Conservation (phyloP, 2,888 invertebrate genomes). For the Agonopterix subpropinquella region DNA sequence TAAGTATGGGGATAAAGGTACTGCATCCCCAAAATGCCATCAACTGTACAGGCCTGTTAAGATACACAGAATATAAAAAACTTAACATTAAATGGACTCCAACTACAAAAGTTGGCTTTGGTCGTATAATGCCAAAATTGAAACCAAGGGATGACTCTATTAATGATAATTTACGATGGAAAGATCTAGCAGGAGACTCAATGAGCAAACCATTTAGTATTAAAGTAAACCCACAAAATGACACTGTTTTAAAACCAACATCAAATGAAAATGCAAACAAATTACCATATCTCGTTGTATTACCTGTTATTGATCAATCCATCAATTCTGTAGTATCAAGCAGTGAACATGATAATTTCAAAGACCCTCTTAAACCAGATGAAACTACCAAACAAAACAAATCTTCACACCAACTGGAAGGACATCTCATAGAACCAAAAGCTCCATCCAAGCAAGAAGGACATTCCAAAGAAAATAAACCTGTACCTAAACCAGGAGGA, state of each 20-base stretch:
- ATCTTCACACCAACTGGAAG: no score
- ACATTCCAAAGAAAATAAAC: not conserved
- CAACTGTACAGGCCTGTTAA: constrained; percentile 35
- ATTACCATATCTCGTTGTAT: no score
- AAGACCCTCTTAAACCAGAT: no score
- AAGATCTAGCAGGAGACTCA: constrained; percentile 10
- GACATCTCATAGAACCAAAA: no score
- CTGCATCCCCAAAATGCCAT: no score
- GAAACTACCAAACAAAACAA: no score
- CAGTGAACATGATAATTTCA: no score
- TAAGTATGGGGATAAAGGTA: constrained; percentile 57
- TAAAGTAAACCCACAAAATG: no score
- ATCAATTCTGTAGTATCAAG: no score
- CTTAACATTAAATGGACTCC: constrained; percentile 46
- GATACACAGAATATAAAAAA: constrained; percentile 51
- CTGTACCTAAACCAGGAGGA: not conserved
- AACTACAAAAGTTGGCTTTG: constrained; percentile 25
- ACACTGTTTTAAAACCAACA: not conserved
- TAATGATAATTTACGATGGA: constrained; percentile 29
- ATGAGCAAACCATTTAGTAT: no score
- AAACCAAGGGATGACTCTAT: constrained; percentile 15
- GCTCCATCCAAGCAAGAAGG: not conserved
- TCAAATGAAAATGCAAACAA: not conserved
- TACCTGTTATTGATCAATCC: no score
- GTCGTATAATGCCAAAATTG: constrained; percentile 42